Conservation (phyloP, 2,797 vertebrate genomes). For the Cirrhinus mrigala region DNA sequence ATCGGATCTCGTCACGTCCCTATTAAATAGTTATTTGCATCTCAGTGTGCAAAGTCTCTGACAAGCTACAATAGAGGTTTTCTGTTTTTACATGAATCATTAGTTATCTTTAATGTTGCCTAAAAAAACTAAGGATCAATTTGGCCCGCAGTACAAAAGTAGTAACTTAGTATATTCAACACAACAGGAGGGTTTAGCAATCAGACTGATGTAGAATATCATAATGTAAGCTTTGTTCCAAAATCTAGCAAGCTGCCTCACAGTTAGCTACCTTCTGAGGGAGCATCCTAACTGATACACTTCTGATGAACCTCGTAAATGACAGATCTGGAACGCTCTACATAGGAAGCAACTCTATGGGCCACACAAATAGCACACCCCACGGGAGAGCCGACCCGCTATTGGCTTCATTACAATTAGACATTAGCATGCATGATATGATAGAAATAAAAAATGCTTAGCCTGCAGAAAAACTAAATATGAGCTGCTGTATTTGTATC, state of each 20-base stretch:
- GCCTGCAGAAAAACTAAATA: neutral
- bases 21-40: too few relatives aligned
- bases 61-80: neutral
- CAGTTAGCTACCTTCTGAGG: neutral
- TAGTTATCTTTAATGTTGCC: neutral
- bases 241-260: neutral
- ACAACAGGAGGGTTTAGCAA: neutral
- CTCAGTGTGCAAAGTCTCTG: neutral
- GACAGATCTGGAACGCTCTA: neutral
- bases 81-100: neutral
- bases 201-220: neutral
- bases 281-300: constrained; percentile 1
- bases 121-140: neutral
- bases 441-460: neutral
- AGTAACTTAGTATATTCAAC: neutral
- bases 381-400: neutral
- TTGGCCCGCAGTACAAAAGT: neutral
- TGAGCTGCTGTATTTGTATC: neutral
- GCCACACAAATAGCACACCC: constrained; percentile 20
- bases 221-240: neutral
- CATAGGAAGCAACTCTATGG: neutral
- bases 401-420: neutral
- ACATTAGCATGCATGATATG: neutral
- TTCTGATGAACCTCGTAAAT: neutral
- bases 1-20: too few relatives aligned